Conservation (phyloP, 2,888 invertebrate species). For the Acrobeloides nanus region DNA sequence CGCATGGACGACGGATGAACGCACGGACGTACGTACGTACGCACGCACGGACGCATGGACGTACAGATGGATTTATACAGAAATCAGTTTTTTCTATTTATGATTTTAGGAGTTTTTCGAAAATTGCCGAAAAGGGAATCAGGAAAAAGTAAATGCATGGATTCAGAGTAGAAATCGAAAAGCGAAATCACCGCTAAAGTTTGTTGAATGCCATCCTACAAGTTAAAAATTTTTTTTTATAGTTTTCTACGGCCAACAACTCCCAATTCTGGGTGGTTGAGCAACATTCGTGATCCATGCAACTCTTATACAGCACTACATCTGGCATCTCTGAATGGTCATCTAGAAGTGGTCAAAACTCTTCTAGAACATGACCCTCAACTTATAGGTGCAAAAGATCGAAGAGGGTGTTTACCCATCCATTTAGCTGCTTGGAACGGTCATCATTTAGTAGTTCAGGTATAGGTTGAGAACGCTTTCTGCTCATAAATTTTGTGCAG, state of each 20-base stretch:
- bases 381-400: constrained; percentile 25
- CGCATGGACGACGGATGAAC: too few species aligned
- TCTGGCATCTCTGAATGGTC: constrained; percentile 69
- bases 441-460: constrained; percentile 34
- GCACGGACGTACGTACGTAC: too few species aligned
- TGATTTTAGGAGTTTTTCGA: constrained; percentile 37
- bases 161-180: constrained; percentile 33
- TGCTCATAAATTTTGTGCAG: background rate
- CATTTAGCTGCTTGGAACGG: constrained; percentile 50
- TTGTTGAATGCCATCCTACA: background rate
- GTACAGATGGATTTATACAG: constrained; percentile 17
- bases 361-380: constrained; percentile 36
- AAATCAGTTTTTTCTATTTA: too few species aligned
- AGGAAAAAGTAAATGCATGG: constrained; percentile 32
- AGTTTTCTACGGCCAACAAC: constrained; percentile 30
- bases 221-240: constrained; percentile 4
- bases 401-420: constrained; percentile 41
- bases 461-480: constrained; percentile 11
- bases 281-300: constrained; percentile 25
- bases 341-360: constrained; percentile 62
- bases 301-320: constrained; percentile 63
- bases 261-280: constrained; percentile 31
- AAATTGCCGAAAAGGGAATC: constrained; percentile 36
- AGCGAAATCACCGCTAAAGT: constrained; percentile 35
- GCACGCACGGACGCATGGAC: too few species aligned